phyloP scores from a whole-genome alignment of 1,140 invertebrate species.

The Drosophila orena region DNA sequence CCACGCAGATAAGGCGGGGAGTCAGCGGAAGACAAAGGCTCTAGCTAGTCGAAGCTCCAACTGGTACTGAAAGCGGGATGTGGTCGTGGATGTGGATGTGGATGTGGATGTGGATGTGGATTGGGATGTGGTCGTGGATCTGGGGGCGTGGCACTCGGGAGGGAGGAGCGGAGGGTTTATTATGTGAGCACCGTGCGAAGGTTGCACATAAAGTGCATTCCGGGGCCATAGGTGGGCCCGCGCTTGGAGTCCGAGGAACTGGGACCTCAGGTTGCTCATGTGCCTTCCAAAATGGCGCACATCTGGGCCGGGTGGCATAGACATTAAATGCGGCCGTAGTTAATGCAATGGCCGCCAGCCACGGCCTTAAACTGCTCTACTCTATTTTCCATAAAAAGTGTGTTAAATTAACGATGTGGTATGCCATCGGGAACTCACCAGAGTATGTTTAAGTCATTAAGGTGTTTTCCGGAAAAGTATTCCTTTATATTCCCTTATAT shows the following conservation, averaged over 20 bases:
- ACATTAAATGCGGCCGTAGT: constrained; percentile 67
- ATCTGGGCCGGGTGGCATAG: constrained; percentile 54
- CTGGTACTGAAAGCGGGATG: constrained; percentile 36
- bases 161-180: constrained; percentile 12
- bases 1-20: constrained; percentile 75
- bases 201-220: constrained; percentile 71
- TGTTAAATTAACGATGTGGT: constrained; percentile 44
- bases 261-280: constrained; percentile 6
- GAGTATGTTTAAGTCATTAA: neutral
- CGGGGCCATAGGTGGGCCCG: constrained; percentile 45
- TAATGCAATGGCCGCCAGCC: constrained; percentile 48
- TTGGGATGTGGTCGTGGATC: constrained; percentile 21
- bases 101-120: constrained; percentile 40
- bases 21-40: constrained; percentile 50
- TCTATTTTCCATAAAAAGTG: constrained; percentile 40
- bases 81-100: constrained; percentile 4
- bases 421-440: neutral
- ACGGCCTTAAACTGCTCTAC: constrained; percentile 54
- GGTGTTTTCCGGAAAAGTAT: neutral
- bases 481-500: too few species aligned
- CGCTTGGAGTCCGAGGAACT: constrained; percentile 5
- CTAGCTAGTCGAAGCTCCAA: constrained; percentile 17
- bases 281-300: constrained; percentile 53
- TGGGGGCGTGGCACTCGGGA: constrained; percentile 28
- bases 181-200: constrained; percentile 53